Conservation (phyloP, 2,888 invertebrate genomes). For the Linnaemya vulpina region DNA sequence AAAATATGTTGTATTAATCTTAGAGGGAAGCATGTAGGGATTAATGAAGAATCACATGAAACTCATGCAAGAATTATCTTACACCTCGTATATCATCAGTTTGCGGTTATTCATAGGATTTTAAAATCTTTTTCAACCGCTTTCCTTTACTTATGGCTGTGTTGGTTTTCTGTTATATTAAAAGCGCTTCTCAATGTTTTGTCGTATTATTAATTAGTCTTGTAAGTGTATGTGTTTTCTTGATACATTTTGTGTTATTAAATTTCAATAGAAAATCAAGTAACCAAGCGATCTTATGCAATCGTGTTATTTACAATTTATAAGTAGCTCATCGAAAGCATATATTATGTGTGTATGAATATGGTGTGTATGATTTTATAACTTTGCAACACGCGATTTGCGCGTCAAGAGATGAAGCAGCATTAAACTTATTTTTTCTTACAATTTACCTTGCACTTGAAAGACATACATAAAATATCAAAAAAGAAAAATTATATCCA, state of each 20-base stretch:
- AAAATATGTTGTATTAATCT: too few species aligned
- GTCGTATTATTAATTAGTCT: constrained; percentile 52
- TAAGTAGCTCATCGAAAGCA: constrained; percentile 53
- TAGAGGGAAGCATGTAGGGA: too few species aligned
- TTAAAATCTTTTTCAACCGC: background rate
- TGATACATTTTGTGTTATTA: constrained; percentile 14
- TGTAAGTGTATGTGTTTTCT: constrained; percentile 13
- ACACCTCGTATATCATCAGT: too few species aligned
- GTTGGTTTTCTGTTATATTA: background rate
- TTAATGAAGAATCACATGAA: too few species aligned
- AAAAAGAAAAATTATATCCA: constrained; percentile 7
- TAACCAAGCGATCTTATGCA: constrained; percentile 59
- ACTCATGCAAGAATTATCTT: background rate
- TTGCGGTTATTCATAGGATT: background rate
- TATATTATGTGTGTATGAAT: constrained; percentile 54
- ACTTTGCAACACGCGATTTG: constrained; percentile 65
- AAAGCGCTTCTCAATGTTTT: constrained; percentile 57
- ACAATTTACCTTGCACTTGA: constrained; percentile 74
- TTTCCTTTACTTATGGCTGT: background rate
- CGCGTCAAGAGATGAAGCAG: constrained; percentile 38
- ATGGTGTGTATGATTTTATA: constrained; percentile 47
- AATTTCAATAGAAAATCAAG: constrained; percentile 29
- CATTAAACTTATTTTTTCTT: constrained; percentile 55
- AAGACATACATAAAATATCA: constrained; percentile 37
- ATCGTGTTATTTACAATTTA: constrained; percentile 57